These are phyloP conservation scores for Apodemia zela DNA, from an alignment of 2,888 invertebrate genomes.

Conservation along the genomic window DNA sequence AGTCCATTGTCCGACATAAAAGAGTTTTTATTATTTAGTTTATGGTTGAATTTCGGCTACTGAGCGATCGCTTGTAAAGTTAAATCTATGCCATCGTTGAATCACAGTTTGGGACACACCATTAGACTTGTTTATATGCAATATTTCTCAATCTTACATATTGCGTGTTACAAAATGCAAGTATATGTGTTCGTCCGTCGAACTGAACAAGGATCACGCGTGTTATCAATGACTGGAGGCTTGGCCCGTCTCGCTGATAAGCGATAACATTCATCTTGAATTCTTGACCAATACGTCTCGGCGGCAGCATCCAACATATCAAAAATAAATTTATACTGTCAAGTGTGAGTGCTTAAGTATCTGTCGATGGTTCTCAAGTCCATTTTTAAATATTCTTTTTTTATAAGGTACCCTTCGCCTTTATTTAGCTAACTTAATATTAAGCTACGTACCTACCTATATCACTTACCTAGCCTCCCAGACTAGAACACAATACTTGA, in stretches of 20 bases:
- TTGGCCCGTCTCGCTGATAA: slow-evolving; percentile 14
- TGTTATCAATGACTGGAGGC: slow-evolving; percentile 2
- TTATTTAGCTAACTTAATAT: too few relatives aligned
- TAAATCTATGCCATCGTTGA: too few relatives aligned
- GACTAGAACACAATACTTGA: too few relatives aligned
- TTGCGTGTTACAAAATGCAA: not conserved
- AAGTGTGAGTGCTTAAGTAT: slow-evolving; percentile 1
- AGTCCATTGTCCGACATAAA: too few relatives aligned
- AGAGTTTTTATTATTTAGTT: too few relatives aligned
- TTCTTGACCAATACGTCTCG: not conserved
- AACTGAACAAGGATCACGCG: not conserved
- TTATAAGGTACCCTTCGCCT: too few relatives aligned
- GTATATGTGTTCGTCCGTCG: not conserved
- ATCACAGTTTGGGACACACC: too few relatives aligned
- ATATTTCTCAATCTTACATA: not conserved
- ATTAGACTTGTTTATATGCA: not conserved
- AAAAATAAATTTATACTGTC: not conserved
- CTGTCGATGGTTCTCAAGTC: not conserved
- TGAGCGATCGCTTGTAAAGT: too few relatives aligned
- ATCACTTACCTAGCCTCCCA: too few relatives aligned
- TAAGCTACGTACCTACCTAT: too few relatives aligned
- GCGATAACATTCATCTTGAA: slow-evolving; percentile 2
- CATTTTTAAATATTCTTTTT: not conserved
- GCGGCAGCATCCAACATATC: not conserved
- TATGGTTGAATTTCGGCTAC: too few relatives aligned